phyloP scores from a whole-genome alignment of 1,140 invertebrate genomes.

The Heliconius nattereri region DNA sequence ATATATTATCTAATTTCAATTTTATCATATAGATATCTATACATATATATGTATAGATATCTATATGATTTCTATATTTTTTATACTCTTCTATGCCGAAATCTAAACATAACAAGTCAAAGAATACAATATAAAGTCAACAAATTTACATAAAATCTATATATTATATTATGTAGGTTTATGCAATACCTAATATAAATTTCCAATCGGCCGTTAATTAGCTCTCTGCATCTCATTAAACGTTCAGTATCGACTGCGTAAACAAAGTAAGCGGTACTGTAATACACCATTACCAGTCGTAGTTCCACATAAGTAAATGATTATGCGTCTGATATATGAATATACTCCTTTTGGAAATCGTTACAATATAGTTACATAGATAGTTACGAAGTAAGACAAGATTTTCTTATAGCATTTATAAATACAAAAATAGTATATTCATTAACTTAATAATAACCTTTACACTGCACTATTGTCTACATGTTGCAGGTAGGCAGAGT shows the following conservation, averaged over 20 bases:
- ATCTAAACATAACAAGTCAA: background rate
- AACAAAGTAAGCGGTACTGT: conserved; percentile 15
- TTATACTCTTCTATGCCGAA: background rate
- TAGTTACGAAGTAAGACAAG: background rate
- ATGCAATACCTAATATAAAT: conserved; percentile 31
- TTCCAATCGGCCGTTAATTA: conserved; percentile 31
- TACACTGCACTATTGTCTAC: too few species aligned
- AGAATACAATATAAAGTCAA: background rate
- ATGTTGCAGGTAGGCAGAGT: too few species aligned
- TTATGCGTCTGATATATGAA: background rate
- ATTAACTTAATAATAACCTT: too few species aligned
- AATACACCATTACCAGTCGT: background rate
- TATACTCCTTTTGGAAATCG: background rate
- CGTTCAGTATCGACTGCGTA: conserved; percentile 16
- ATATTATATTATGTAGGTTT: background rate
- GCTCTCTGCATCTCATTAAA: conserved; percentile 39
- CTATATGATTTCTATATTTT: too few species aligned
- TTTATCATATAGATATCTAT: too few species aligned
- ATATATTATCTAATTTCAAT: too few species aligned
- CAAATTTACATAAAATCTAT: background rate
- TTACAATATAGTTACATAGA: background rate
- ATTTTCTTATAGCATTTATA: background rate
- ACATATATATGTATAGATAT: too few species aligned
- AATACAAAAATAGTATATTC: too few species aligned
- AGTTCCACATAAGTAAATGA: conserved; percentile 6